Evolutionary conservation across 2,888 invertebrate species (phyloP).

Genomic region (Chymomyza caudatula): DNA sequence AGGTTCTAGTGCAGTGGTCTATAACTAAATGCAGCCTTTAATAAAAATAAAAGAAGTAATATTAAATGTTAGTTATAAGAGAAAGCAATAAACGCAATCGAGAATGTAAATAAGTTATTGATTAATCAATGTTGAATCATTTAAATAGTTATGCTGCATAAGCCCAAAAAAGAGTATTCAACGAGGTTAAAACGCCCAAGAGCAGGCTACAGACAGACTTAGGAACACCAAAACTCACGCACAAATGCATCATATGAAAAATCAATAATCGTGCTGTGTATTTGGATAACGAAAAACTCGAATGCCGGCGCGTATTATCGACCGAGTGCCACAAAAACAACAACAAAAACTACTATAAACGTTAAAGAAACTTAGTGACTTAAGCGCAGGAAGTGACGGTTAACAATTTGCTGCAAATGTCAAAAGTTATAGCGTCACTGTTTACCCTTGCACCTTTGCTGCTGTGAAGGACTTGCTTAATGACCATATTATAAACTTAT

Average conservation of each 20-base stretch:
- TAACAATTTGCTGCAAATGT: constrained; percentile 25
- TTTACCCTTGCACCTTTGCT: constrained; percentile 28
- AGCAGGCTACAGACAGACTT: background rate
- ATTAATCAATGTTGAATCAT: constrained; percentile 26
- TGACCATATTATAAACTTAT: background rate
- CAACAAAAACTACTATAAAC: constrained; percentile 20
- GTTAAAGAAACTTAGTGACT: constrained; percentile 6
- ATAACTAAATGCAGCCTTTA: background rate
- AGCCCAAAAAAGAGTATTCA: background rate
- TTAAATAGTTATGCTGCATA: background rate
- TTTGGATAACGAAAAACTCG: constrained; percentile 20
- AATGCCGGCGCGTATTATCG: constrained; percentile 51
- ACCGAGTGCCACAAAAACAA: constrained; percentile 41
- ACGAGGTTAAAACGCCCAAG: background rate
- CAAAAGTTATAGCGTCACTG: constrained; percentile 35
- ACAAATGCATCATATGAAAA: constrained; percentile 47
- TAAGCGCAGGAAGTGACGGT: background rate
- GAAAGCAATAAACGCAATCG: background rate
- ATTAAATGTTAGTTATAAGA: background rate
- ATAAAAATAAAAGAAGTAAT: background rate
- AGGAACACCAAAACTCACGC: constrained; percentile 16
- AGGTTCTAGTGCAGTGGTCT: background rate
- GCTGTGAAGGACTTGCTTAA: background rate
- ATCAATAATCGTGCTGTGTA: constrained; percentile 50
- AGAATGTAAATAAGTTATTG: constrained; percentile 27